Evolutionary conservation across 1,140 invertebrate genomes (phyloP).

Genomic region (Bilobella aurantiaca): DNA sequence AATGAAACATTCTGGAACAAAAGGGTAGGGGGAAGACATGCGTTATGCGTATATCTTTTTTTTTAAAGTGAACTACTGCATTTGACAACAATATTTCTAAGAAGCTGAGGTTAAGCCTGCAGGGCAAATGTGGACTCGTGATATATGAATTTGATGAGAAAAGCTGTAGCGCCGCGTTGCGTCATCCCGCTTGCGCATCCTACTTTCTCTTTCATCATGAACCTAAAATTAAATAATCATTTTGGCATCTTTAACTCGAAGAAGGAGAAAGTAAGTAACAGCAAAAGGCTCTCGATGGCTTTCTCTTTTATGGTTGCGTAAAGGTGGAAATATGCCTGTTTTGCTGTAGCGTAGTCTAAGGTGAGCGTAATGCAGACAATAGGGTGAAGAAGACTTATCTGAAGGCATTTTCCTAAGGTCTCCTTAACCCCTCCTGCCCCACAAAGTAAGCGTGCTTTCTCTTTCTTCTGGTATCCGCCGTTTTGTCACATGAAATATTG

Average conservation of each 20-base stretch:
- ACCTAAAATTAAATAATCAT: no score
- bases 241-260: conserved; percentile 11
- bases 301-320: no score
- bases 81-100: conserved; percentile 22
- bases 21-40: no score
- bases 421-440: neutral
- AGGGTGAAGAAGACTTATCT: conserved; percentile 8
- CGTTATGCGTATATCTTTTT: no score
- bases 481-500: conserved; percentile 35
- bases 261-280: conserved; percentile 3
- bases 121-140: conserved; percentile 22
- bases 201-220: no score
- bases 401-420: neutral
- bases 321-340: no score
- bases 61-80: no score
- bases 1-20: no score
- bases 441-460: neutral
- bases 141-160: conserved; percentile 25
- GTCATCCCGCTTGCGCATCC: neutral
- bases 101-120: conserved; percentile 23
- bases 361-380: no score
- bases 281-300: no score
- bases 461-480: conserved; percentile 14
- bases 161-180: neutral
- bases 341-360: no score